Evolutionary conservation across 2,113 vertebrate genomes (phyloP).

Genomic region (Platysteira castanea): DNA sequence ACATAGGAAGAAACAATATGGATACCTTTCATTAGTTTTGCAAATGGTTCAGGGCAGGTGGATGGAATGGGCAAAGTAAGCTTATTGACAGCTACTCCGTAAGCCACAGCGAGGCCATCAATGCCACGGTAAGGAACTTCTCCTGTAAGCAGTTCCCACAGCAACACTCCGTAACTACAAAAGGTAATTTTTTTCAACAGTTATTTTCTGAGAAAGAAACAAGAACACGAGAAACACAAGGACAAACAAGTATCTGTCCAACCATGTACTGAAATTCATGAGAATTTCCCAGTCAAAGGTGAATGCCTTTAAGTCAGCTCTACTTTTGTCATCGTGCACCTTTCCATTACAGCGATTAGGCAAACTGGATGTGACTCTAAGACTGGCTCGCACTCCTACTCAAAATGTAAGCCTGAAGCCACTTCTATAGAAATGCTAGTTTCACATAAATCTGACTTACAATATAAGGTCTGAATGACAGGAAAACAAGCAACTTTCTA

Average conservation of each 20-base stretch:
- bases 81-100: conserved; percentile 94
- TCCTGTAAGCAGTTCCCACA: conserved; percentile 96
- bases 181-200: conserved; percentile 2
- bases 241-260: neutral
- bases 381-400: neutral
- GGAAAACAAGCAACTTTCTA: neutral
- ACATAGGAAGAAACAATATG: neutral
- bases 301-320: neutral
- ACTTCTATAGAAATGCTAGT: neutral
- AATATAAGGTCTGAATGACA: neutral
- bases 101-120: conserved; percentile 93
- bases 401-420: neutral
- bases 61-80: conserved; percentile 94
- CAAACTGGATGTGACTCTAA: neutral
- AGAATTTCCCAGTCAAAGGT: neutral
- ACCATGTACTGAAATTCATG: neutral
- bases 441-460: neutral
- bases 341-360: neutral
- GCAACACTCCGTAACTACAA: conserved; percentile 90
- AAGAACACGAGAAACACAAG: neutral
- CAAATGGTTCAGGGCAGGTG: conserved; percentile 93
- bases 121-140: conserved; percentile 96
- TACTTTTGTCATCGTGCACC: neutral
- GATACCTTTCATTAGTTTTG: conserved; percentile 96
- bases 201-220: neutral